Conservation (phyloP, 2,888 invertebrate species). For the Leptopilina syphax region DNA sequence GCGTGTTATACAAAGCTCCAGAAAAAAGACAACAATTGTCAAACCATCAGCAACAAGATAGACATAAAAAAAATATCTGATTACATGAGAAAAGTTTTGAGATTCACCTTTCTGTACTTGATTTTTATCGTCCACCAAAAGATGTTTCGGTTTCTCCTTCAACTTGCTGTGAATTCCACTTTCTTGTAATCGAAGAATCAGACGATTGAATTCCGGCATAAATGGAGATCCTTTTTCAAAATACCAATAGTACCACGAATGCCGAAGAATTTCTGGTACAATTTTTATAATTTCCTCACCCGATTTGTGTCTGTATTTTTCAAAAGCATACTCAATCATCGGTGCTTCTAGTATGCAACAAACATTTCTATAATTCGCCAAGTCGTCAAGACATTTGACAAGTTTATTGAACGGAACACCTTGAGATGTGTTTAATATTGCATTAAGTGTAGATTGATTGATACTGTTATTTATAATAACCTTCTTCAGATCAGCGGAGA, state of each 20-base stretch:
- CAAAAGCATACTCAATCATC: not conserved
- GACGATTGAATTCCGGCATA: not conserved
- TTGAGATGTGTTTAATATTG: not conserved
- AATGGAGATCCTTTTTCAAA: not conserved
- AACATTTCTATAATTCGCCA: not conserved
- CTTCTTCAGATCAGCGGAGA: not conserved
- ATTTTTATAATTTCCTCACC: not conserved
- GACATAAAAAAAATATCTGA: too few relatives aligned
- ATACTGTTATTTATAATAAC: not conserved
- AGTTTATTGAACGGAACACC: not conserved
- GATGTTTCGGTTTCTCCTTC: too few relatives aligned
- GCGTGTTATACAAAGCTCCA: too few relatives aligned
- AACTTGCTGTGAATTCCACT: not conserved
- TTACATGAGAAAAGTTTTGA: too few relatives aligned
- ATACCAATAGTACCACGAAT: not conserved
- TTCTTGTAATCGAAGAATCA: not conserved
- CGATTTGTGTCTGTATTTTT: not conserved
- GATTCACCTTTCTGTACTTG: too few relatives aligned
- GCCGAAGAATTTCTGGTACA: not conserved
- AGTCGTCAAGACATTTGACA: not conserved
- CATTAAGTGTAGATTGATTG: not conserved
- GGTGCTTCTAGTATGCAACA: not conserved
- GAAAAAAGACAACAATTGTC: too few relatives aligned
- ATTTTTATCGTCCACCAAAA: too few relatives aligned
- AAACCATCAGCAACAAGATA: too few relatives aligned